A percentile compares a stretch with the other conserved stretches of the same genome.
These are phyloP conservation scores for Sander lucioperca DNA, from an alignment of 2,113 vertebrate genomes.

Conservation along the genomic window DNA sequence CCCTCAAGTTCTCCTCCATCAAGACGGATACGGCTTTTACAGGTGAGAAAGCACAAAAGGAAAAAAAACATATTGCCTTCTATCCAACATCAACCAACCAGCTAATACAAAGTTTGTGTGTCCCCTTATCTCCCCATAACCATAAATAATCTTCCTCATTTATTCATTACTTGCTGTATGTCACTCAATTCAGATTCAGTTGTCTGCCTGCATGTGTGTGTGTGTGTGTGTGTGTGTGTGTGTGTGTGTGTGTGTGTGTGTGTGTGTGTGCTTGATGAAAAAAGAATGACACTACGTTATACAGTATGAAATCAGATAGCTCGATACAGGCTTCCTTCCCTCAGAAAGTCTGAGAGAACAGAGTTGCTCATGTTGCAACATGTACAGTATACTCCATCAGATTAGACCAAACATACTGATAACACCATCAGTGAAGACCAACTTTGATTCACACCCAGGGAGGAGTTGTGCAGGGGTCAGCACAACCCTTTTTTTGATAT, in stretches of 20 bases:
- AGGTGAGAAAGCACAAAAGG: slow-evolving; percentile 81
- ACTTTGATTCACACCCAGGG: slow-evolving; percentile 39
- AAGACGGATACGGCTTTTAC: slow-evolving; percentile 94
- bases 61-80: neutral
- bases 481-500: neutral
- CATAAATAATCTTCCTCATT: neutral
- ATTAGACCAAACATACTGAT: slow-evolving; percentile 42
- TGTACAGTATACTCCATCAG: slow-evolving; percentile 47
- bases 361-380: slow-evolving; percentile 58
- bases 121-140: neutral
- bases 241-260: neutral
- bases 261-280: slow-evolving; percentile 45
- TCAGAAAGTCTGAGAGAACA: slow-evolving; percentile 44
- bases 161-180: slow-evolving; percentile 1
- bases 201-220: slow-evolving; percentile 23
- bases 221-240: slow-evolving; percentile 6
- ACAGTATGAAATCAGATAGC: slow-evolving; percentile 71
- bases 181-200: neutral
- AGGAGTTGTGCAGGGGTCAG: neutral
- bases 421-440: neutral
- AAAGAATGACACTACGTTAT: slow-evolving; percentile 50
- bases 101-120: neutral
- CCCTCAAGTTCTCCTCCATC: slow-evolving; percentile 96
- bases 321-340: slow-evolving; percentile 42
- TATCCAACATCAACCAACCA: neutral